Conservation (phyloP, 2,888 invertebrate species). For the Mimachlamys varia region DNA sequence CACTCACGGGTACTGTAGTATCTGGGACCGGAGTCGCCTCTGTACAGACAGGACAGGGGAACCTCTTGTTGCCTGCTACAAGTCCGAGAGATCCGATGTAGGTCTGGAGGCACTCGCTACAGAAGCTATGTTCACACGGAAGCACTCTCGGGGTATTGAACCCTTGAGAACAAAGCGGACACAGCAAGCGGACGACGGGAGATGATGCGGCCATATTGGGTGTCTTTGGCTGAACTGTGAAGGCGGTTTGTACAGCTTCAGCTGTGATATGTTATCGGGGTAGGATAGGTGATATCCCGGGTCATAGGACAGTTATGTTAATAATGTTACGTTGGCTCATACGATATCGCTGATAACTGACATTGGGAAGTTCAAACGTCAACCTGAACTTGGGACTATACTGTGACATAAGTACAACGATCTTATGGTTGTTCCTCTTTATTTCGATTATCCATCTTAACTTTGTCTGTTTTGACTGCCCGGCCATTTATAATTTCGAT, state of each 20-base stretch:
- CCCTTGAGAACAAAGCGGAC: background rate
- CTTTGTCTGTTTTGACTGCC: no score
- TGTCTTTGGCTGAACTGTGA: background rate
- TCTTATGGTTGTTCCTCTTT: no score
- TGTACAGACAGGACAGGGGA: background rate
- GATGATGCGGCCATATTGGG: slow-evolving; percentile 12
- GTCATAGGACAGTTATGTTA: background rate
- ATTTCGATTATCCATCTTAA: no score
- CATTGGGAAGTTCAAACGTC: no score
- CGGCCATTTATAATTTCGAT: no score
- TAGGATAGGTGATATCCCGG: background rate
- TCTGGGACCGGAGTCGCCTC: background rate
- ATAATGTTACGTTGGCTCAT: background rate
- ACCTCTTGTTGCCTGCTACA: background rate
- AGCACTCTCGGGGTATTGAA: background rate
- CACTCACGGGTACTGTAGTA: background rate
- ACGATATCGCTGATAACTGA: background rate
- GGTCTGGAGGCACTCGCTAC: background rate
- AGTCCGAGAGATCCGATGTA: background rate
- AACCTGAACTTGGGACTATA: no score
- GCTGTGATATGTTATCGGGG: background rate
- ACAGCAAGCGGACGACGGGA: background rate
- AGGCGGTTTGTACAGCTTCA: background rate
- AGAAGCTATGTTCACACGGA: background rate
- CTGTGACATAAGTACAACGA: no score